Base-by-base conservation (phyloP, 2,113 vertebrate species). In the Mesocricetus auratus region DNA sequence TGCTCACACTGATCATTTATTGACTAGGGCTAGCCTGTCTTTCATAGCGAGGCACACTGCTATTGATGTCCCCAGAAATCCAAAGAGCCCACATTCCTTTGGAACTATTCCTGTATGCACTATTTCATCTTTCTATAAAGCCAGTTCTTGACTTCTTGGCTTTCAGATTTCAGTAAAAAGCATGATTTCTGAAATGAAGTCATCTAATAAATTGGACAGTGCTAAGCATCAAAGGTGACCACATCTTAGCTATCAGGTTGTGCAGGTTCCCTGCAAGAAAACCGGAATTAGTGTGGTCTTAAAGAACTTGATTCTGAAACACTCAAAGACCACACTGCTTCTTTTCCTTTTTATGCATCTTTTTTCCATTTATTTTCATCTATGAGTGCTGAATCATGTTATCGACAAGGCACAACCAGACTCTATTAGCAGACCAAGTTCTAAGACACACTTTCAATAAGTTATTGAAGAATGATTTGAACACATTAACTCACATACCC, bases 111-210 rank as follows among this genome's bases (percentile, higher is more conserved):
- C 83, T 96, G 26, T 29, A 77, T 45, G 86, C 64, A 58, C 16
- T 45, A 94, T 90, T 82, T 96, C 29, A 96, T 90, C 21, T 86
- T 26, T 82, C 85, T 94, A 8, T 68, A 74, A 90, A 95, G 22
- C 24, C 68, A 92, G 53, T 97, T 96, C 94, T 13, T 2, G 87
- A 68, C 36, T 47, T 88, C 62, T 90, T 58, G 47, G 69, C 79
- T 94, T 95, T 96, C 92, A 92, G 26, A 95, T 96, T 89, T 97
- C 83, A 91, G 87, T 90, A 69, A 95, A 97, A 96, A 93, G 79
- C 85, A 53, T 88, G 17, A 97, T 94, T 97, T 97, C 71, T 94
- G 82, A 96, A 93, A 95, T 97, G 75, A 96, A 95, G 95, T 97
- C 94, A 97, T 93, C 75, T 94, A 93, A 95, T 94, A 73, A 96